Evolutionary conservation across 2,797 vertebrate species (phyloP), one percentile per base, ranked within the genome.

Genomic region (Mormyrus hasselquistii): DNA sequence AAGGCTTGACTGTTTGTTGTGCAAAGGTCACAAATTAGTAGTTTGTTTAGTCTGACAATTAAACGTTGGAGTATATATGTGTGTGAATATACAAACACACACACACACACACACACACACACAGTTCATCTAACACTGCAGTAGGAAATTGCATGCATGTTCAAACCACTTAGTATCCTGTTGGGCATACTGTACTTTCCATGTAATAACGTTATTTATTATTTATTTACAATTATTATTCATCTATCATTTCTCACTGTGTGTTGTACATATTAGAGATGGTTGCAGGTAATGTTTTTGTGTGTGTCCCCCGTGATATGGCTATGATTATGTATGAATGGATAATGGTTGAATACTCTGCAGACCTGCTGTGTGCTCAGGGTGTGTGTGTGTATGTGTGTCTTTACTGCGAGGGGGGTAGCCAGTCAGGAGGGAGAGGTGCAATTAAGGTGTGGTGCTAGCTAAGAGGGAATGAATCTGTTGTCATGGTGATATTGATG

Each of bases 401-500:
- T 79, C 16, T 79, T 79, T 79, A 79, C 50, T 38, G 86, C 2
- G 86, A 57, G 4, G 86, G 86, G 86, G 86, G 41, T 65, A 59
- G 55, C 86, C 55, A 65, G n/a, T 62, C 55, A 22, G 38, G 55
- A 87, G 38, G 86, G 57, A 87, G 41, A 69, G 57, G 12, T 87
- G 57, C 57, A 87, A 62, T 62, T 65, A 87, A 87, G 86, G 55
- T 65, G 29, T 57, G 22, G 86, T 65, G 57, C 41, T 57, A 87
- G 57, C 86, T 65, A 25, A 87, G 57, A 65, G 44, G 41, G 19
- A 49, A 65, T 47, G 34, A 65, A 65, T 87, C 38, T 44, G 86
- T 87, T 87, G 86, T 87, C 86, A 87, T 87, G 86, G 86, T 65
- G 86, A 87, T 69, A 62, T 87, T 22, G 38, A 87, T 87, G 57